These are phyloP conservation scores for Leptopilina syphax DNA, from an alignment of 2,888 invertebrate genomes.

Conservation along the genomic window DNA sequence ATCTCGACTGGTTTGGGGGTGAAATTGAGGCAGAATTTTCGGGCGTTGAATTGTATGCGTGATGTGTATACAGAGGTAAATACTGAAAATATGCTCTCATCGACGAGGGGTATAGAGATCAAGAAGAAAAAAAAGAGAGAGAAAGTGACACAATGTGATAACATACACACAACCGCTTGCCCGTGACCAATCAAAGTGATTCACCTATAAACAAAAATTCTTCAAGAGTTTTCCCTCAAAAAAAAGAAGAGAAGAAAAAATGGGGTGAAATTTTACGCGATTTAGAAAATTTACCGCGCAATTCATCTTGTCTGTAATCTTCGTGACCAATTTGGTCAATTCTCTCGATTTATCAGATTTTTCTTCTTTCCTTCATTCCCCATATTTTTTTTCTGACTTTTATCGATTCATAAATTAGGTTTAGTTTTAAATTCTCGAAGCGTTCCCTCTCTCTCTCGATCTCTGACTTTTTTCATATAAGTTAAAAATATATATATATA, in stretches of 20 bases:
- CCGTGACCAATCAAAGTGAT: constrained; percentile 65
- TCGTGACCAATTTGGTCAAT: constrained; percentile 21
- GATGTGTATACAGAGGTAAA: constrained; percentile 41
- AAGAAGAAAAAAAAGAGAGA: not conserved
- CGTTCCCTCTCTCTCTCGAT: too few species aligned
- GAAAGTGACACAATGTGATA: constrained; percentile 64
- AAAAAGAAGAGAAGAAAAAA: not conserved
- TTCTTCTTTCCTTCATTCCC: constrained; percentile 31
- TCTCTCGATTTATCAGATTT: constrained; percentile 18
- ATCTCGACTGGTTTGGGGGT: constrained; percentile 48
- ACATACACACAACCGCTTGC: constrained; percentile 61
- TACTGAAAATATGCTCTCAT: constrained; percentile 15
- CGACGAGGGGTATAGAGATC: not conserved
- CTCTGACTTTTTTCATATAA: too few species aligned
- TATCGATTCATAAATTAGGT: too few species aligned
- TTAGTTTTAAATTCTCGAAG: not conserved
- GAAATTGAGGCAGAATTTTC: constrained; percentile 45
- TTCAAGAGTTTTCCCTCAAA: constrained; percentile 8
- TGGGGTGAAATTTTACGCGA: constrained; percentile 41
- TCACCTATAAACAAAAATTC: constrained; percentile 57
- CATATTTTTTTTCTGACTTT: not conserved
- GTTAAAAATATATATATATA: too few species aligned
- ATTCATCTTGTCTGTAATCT: constrained; percentile 21
- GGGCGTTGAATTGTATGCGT: too few species aligned
- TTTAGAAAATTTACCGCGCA: not conserved